These are phyloP conservation scores for Panulirus ornatus DNA, from an alignment of 1,140 invertebrate species.

Conservation along the genomic window DNA sequence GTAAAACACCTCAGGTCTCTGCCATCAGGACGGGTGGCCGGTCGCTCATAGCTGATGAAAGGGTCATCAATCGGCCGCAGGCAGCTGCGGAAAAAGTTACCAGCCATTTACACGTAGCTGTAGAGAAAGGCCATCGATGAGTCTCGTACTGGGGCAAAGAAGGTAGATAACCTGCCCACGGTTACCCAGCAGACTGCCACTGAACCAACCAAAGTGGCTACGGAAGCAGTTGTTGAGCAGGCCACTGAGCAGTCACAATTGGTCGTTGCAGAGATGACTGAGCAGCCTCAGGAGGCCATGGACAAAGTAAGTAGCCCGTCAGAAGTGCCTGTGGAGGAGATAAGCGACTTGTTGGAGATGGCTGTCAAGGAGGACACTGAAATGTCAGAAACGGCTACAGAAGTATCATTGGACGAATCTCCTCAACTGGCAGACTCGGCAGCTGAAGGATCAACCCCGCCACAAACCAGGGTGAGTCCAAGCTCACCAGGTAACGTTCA, in stretches of 20 bases:
- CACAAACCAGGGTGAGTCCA: slow-evolving; percentile 3
- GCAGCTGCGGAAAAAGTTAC: background rate
- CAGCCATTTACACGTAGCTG: background rate
- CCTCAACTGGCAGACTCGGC: background rate
- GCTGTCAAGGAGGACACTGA: background rate
- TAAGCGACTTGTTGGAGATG: background rate
- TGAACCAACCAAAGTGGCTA: background rate
- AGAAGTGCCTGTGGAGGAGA: background rate
- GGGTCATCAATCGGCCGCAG: background rate
- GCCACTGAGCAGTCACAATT: background rate
- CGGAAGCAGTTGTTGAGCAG: background rate
- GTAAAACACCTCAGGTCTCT: background rate
- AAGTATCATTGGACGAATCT: background rate
- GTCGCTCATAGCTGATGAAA: background rate
- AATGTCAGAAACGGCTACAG: background rate
- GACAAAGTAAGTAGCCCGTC: background rate
- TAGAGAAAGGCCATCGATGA: background rate
- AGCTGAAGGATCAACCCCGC: background rate
- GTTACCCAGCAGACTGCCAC: no score
- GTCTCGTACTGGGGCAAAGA: background rate
- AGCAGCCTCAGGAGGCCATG: background rate
- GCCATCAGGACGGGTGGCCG: background rate
- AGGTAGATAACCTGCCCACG: background rate
- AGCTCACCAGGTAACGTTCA: background rate
- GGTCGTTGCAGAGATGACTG: background rate